Evolutionary conservation across 2,888 invertebrate genomes (phyloP).

Genomic region (Philereme transversata): DNA sequence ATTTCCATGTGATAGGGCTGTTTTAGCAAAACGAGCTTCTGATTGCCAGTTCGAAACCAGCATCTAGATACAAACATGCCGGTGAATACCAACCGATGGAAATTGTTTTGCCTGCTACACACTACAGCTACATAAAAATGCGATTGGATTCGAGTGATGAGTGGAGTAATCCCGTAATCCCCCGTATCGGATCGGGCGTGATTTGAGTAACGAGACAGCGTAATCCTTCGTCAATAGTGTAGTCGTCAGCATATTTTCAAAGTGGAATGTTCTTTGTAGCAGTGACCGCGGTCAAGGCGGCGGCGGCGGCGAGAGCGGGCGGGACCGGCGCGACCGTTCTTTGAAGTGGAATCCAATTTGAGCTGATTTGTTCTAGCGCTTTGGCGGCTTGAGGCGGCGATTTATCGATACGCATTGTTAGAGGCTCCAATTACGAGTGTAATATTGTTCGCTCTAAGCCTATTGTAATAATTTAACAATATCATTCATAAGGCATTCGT

Average conservation of each 20-base stretch:
- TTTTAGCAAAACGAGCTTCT: background rate
- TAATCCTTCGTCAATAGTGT: slow-evolving; percentile 19
- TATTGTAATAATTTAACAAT: slow-evolving; percentile 15
- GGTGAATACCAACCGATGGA: slow-evolving; percentile 3
- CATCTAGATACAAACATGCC: slow-evolving; percentile 10
- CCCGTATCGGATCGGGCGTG: slow-evolving; percentile 8
- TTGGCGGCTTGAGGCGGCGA: slow-evolving; percentile 10
- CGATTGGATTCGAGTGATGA: slow-evolving; percentile 14
- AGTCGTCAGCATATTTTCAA: slow-evolving; percentile 16
- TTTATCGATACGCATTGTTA: slow-evolving; percentile 23
- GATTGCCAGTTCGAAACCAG: slow-evolving; percentile 9
- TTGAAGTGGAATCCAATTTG: slow-evolving; percentile 36
- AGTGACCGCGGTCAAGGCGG: background rate
- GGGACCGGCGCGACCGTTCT: slow-evolving; percentile 18
- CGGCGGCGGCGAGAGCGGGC: background rate
- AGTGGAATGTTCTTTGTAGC: slow-evolving; percentile 2
- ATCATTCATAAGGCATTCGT: background rate
- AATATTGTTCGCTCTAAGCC: slow-evolving; percentile 10
- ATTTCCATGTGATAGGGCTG: no score
- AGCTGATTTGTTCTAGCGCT: slow-evolving; percentile 21
- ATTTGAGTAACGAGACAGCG: slow-evolving; percentile 16
- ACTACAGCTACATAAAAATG: slow-evolving; percentile 3
- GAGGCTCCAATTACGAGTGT: slow-evolving; percentile 17
- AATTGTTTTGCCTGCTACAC: slow-evolving; percentile 3
- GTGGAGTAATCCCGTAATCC: slow-evolving; percentile 18